A percentile compares a stretch with the other conserved stretches of the same genome.
These are phyloP conservation scores for Galeopterus variegatus DNA, from an alignment of 2,113 vertebrate species.

Conservation along the genomic window DNA sequence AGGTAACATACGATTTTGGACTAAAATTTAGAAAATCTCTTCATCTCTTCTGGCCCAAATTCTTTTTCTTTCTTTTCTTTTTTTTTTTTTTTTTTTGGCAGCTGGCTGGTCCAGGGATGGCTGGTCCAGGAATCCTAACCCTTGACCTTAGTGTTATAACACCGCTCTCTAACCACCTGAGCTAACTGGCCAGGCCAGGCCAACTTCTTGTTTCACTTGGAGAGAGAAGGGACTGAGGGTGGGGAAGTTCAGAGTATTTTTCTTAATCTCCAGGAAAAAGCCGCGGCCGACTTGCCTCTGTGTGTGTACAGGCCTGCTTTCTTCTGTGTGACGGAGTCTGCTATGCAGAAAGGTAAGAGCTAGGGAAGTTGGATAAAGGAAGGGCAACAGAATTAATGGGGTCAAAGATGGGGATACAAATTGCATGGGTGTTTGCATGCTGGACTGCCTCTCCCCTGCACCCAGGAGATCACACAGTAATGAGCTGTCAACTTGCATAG, in stretches of 20 bases:
- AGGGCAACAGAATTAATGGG: not conserved
- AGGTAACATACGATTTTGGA: not conserved
- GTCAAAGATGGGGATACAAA: not conserved
- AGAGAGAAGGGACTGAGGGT: not conserved
- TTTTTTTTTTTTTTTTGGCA: no score
- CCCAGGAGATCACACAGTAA: not conserved
- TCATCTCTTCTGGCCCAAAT: not conserved
- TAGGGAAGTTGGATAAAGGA: not conserved
- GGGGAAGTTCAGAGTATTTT: not conserved
- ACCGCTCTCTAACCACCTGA: no score
- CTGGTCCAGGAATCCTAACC: no score
- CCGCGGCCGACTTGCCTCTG: not conserved
- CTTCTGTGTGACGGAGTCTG: not conserved
- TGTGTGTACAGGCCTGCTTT: not conserved
- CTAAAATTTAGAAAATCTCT: not conserved
- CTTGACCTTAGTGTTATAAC: no score
- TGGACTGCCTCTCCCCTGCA: not conserved
- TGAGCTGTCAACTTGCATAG: not conserved
- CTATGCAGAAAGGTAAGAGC: not conserved
- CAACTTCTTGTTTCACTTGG: not conserved
- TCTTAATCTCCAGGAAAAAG: not conserved
- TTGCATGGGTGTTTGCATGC: not conserved
- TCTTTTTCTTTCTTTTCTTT: not conserved
- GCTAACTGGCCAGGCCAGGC: no score
- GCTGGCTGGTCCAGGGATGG: no score